A percentile compares a stretch with the other conserved stretches of the same genome.
Conservation (phyloP, 1,140 invertebrate genomes). For the Brachionus koreanus region DNA sequence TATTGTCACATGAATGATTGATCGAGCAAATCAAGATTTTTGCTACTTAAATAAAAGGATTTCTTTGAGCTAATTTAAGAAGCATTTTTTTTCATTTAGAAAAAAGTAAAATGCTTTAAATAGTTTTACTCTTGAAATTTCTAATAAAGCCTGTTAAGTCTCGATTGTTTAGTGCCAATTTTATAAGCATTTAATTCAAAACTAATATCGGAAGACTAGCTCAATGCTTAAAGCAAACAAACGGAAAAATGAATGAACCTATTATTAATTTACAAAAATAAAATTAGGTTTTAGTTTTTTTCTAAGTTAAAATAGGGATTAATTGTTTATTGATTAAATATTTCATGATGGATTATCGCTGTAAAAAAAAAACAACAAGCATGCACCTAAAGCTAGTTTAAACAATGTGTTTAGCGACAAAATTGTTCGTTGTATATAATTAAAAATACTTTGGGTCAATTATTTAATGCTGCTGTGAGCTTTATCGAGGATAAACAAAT, state of each 20-base stretch:
- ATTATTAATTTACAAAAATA: neutral
- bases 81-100: neutral
- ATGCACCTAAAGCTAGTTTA: neutral
- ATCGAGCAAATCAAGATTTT: neutral
- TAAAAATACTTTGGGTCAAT: constrained; percentile 19
- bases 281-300: neutral
- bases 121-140: neutral
- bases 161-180: neutral
- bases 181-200: neutral
- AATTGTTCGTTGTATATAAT: neutral
- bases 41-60: neutral
- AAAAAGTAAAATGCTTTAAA: neutral
- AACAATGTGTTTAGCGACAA: constrained; percentile 10
- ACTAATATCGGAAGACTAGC: neutral
- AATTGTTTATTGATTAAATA: constrained; percentile 7
- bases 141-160: neutral
- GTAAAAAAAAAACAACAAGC: neutral
- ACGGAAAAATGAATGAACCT: neutral
- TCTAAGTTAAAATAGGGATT: neutral
- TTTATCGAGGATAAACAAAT: neutral
- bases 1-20: neutral
- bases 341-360: neutral
- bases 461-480: constrained; percentile 19
- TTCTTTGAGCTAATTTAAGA: neutral
- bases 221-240: neutral